Evolutionary conservation across 2,888 invertebrate genomes (phyloP).

Genomic region (Nemapogon koenigi): DNA sequence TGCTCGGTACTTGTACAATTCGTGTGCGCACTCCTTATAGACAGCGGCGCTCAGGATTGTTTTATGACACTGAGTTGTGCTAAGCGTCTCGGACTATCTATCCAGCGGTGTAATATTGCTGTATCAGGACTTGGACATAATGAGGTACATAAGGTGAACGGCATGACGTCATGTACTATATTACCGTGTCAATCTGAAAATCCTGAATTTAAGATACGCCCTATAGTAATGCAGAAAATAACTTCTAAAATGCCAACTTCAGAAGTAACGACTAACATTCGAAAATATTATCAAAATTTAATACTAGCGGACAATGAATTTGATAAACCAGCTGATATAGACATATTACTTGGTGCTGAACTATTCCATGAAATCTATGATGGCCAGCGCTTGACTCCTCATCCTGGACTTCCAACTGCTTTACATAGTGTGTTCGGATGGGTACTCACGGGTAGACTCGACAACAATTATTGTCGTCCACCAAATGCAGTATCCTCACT

Average conservation of each 20-base stretch:
- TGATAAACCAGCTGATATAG: background rate
- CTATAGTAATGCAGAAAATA: constrained; percentile 1
- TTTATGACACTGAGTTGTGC: constrained; percentile 10
- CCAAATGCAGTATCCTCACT: background rate
- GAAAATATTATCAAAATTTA: constrained; percentile 1
- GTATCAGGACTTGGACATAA: no score
- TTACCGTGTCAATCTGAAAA: no score
- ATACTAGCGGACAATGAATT: constrained; percentile 1
- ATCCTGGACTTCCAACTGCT: constrained; percentile 8
- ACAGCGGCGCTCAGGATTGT: constrained; percentile 10
- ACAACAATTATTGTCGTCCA: background rate
- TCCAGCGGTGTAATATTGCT: constrained; percentile 5
- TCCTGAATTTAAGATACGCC: background rate
- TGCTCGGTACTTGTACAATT: constrained; percentile 6
- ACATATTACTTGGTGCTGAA: constrained; percentile 2
- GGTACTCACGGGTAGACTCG: constrained; percentile 9
- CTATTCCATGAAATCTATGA: background rate
- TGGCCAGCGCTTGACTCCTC: background rate
- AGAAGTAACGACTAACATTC: background rate
- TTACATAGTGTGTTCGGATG: constrained; percentile 11
- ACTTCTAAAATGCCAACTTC: constrained; percentile 3
- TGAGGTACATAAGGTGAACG: no score
- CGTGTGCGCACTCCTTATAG: constrained; percentile 6
- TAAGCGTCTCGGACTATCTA: constrained; percentile 6
- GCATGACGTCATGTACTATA: no score